phyloP scores from a whole-genome alignment of 2,888 invertebrate species.

The Nephrotoma flavescens region DNA sequence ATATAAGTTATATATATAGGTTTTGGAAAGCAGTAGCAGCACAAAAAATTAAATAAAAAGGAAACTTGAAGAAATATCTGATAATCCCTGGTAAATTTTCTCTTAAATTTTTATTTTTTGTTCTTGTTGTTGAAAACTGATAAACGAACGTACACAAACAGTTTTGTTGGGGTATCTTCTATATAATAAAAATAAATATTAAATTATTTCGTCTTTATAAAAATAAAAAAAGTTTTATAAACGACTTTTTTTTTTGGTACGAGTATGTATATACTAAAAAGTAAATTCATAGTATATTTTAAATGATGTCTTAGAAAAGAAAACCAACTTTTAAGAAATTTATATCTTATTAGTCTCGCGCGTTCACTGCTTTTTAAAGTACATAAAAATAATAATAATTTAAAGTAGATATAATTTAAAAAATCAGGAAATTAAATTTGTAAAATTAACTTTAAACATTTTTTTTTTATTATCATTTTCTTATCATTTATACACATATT shows the following conservation, averaged over 20 bases:
- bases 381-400: neutral
- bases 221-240: neutral
- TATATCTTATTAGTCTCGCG: neutral
- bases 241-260: neutral
- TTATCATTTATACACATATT: neutral
- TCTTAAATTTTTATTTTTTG: neutral
- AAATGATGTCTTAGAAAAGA: neutral
- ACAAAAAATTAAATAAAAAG: neutral
- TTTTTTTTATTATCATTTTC: neutral
- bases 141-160: neutral
- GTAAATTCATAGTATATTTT: neutral
- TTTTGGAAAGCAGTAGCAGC: neutral
- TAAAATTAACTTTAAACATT: neutral
- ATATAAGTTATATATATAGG: neutral
- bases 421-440: neutral
- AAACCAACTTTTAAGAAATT: neutral
- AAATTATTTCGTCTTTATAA: neutral
- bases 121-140: neutral
- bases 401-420: neutral
- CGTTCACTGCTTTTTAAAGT: neutral
- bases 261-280: neutral
- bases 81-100: neutral
- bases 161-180: neutral
- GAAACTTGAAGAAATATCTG: neutral
- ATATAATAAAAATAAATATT: neutral